These are phyloP conservation scores for Sesamia nonagrioides DNA, from an alignment of 1,140 invertebrate genomes.

Conservation along the genomic window DNA sequence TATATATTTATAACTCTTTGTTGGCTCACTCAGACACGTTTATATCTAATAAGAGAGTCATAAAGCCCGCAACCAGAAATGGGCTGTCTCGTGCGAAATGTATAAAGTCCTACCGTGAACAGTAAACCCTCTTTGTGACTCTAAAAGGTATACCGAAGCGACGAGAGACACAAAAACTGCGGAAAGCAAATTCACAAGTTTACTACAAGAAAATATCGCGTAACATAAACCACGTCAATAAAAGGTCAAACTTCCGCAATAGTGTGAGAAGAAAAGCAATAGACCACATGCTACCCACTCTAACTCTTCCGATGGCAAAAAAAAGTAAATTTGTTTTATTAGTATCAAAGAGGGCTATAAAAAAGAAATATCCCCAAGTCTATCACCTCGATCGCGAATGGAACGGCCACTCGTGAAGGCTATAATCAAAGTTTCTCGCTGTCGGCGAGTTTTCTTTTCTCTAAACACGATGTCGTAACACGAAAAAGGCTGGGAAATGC, in stretches of 20 bases:
- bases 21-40: constrained; percentile 51
- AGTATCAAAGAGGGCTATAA: constrained; percentile 84
- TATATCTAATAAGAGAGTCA: constrained; percentile 69
- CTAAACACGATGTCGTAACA: constrained; percentile 86
- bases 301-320: constrained; percentile 72
- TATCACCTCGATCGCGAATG: constrained; percentile 80
- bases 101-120: constrained; percentile 65
- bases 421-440: constrained; percentile 86
- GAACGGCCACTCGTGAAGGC: constrained; percentile 82
- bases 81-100: constrained; percentile 65
- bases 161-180: constrained; percentile 57
- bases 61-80: constrained; percentile 67
- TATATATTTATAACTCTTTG: constrained; percentile 55
- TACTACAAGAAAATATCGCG: constrained; percentile 56
- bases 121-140: constrained; percentile 62
- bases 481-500: constrained; percentile 84
- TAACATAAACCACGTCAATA: constrained; percentile 65
- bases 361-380: constrained; percentile 82
- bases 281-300: constrained; percentile 74
- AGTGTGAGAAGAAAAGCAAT: constrained; percentile 66
- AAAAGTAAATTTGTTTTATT: constrained; percentile 86
- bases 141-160: constrained; percentile 53
- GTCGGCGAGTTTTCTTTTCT: constrained; percentile 84
- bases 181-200: constrained; percentile 61
- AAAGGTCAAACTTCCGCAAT: constrained; percentile 75